Base-by-base conservation (phyloP, 1,140 invertebrate genomes). In the Heliconius himera region DNA sequence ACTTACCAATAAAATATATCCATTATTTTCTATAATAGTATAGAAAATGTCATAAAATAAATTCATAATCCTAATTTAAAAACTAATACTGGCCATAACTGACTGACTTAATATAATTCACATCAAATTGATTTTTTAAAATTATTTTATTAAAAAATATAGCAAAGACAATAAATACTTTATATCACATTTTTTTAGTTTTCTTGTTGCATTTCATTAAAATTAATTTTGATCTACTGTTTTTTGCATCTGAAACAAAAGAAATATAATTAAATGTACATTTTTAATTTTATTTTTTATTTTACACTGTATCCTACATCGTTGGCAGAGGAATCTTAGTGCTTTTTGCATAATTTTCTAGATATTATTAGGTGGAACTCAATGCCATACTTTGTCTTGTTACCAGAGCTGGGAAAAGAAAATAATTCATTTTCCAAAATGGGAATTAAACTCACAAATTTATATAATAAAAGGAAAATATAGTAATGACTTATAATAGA, bases 21-120 rank as follows among this genome's bases (percentile, higher is more conserved):
- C 79, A 46, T 79, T 8, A 38, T 54, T 41, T 41, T 18, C 51
- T 13, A 16, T 3, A 56, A 36, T 11, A 6, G 49, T 56, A 54
- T 73, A 49, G 33, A 80, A 41, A 46, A 66, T 66, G 16, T 46
- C 46, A 72, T 46, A 60, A 80, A 49, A 46, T 78, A 38, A 72
- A 73, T n/a, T 46, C 22, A 51, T 51, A 70, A 75, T 78, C 1
- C 22, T 73, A 76, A 51, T 33, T 79, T 51, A 75, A 54, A 46
- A 77, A 41, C 75, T 82, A 82, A 79, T 82, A 82, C 81, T 82
- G 81, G 81, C 81, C 81, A 54, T 79, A 79, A 13, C 49, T 38
- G 22, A 78, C 5, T 51, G 60, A 60, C 16, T 46, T 71, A 54
- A 76, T 29, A 13, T 66, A 66, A 22, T 22, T 66, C 26, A 66